Conservation (phyloP, 2,888 invertebrate genomes). For the Mythimna vitellina region DNA sequence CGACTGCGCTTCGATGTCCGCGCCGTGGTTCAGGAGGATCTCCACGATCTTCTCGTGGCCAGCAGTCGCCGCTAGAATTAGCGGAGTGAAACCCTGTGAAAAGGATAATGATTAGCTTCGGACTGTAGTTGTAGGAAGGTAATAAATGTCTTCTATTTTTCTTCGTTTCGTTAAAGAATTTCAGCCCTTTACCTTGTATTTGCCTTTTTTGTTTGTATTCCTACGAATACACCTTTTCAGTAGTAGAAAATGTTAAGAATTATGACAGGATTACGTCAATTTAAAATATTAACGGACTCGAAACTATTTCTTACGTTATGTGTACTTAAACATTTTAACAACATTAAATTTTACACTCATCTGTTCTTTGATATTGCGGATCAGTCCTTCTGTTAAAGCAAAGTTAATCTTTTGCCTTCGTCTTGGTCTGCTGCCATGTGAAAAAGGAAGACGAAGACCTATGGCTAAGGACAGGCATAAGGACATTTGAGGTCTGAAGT, state of each 20-base stretch:
- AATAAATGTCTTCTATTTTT: not conserved
- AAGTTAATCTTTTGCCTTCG: not conserved
- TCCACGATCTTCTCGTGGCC: slow-evolving; percentile 96
- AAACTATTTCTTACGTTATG: no score
- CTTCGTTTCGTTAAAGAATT: not conserved
- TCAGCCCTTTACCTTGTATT: not conserved
- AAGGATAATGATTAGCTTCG: not conserved
- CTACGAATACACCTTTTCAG: not conserved
- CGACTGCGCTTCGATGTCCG: slow-evolving; percentile 99
- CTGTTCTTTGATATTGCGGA: no score
- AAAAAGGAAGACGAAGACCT: not conserved
- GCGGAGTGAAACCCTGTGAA: slow-evolving; percentile 96
- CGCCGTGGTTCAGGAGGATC: slow-evolving; percentile 97
- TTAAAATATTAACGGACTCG: not conserved
- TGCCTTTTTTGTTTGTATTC: no score
- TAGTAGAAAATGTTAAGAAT: not conserved
- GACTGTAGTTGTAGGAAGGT: no score
- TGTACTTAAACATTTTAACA: no score
- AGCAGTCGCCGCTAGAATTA: slow-evolving; percentile 99
- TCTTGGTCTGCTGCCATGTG: not conserved
- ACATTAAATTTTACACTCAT: no score
- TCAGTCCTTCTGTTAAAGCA: not conserved
- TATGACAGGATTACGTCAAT: not conserved
- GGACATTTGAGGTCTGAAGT: not conserved
- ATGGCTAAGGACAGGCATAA: not conserved